Conservation (phyloP, 2,113 vertebrate genomes). For the Myocastor coypus region DNA sequence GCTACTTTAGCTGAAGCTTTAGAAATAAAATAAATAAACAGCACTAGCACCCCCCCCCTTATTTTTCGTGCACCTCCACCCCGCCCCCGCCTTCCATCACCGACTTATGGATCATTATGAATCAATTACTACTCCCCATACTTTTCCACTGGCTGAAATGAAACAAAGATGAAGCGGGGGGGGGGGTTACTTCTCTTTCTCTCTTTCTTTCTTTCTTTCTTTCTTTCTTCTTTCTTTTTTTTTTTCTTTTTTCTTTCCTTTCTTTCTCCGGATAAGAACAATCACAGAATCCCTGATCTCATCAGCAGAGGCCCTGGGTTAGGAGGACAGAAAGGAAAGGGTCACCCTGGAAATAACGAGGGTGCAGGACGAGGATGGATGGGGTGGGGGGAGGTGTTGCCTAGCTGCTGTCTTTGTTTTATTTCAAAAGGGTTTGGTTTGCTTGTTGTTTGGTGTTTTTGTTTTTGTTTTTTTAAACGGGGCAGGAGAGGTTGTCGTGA, state of each 20-base stretch:
- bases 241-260: rapidly evolving
- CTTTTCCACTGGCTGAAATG: conserved; percentile 83
- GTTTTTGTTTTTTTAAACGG: background rate
- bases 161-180: conserved; percentile 75
- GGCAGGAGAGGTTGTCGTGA: background rate
- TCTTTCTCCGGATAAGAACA: background rate
- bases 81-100: conserved; percentile 75
- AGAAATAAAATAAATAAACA: conserved; percentile 91
- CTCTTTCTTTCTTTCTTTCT: rapidly evolving
- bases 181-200: background rate
- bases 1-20: conserved; percentile 92
- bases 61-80: conserved; percentile 42
- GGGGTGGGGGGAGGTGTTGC: background rate
- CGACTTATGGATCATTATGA: conserved; percentile 88
- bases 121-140: conserved; percentile 87
- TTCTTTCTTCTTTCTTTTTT: rapidly evolving
- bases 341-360: conserved; percentile 44
- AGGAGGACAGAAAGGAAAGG: conserved; percentile 50
- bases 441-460: conserved; percentile 43
- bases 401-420: conserved; percentile 76
- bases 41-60: conserved; percentile 46
- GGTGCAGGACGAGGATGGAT: background rate
- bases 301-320: conserved; percentile 60
- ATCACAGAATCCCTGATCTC: conserved; percentile 73
- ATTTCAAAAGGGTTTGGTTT: conserved; percentile 23